Conservation (phyloP, 2,888 invertebrate genomes). For the Metallyticus violacea region DNA sequence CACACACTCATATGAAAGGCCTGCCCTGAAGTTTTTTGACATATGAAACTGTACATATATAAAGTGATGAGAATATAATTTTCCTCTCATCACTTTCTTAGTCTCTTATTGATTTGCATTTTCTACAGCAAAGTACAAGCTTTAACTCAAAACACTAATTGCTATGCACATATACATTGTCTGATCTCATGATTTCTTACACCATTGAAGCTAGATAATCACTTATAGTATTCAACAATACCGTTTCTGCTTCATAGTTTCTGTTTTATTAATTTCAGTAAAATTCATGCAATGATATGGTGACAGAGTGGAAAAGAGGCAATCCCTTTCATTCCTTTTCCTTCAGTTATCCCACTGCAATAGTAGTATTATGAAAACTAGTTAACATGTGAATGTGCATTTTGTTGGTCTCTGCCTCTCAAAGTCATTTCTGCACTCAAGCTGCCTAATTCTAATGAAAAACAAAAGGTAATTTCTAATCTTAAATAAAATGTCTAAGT, state of each 20-base stretch:
- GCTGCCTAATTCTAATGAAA: no score
- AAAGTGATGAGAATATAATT: neutral
- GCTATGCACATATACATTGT: neutral
- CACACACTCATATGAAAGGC: neutral
- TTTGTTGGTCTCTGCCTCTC: neutral
- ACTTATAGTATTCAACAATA: no score
- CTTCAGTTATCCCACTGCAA: neutral
- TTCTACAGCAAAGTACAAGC: neutral
- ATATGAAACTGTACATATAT: neutral
- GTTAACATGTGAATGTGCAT: neutral
- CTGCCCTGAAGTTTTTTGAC: neutral
- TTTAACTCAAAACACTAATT: neutral
- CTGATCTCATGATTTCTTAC: neutral
- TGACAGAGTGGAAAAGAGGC: neutral
- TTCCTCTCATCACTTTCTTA: neutral
- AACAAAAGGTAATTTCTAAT: no score
- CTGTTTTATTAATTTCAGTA: neutral
- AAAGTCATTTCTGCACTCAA: neutral
- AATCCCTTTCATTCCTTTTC: neutral
- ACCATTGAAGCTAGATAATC: neutral
- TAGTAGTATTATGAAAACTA: no score
- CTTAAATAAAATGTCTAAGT: no score
- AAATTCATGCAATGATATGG: neutral
- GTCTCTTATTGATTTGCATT: neutral
- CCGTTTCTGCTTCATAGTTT: no score